These are phyloP conservation scores for Hucho hucho DNA, from an alignment of 2,113 vertebrate species.

Conservation along the genomic window DNA sequence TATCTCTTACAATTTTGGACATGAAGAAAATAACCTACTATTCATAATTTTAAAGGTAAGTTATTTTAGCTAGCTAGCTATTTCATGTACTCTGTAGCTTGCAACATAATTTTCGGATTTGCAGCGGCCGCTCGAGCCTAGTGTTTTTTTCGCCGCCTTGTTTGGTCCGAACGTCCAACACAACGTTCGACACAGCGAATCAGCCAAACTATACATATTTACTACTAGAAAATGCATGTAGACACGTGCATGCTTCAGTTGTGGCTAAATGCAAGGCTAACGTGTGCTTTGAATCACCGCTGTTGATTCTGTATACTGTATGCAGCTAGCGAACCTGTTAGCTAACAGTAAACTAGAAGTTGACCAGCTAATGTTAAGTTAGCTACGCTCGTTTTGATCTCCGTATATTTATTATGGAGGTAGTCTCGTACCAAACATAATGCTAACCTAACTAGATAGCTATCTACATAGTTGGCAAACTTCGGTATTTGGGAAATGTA, in stretches of 20 bases:
- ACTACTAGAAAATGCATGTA: too few species aligned
- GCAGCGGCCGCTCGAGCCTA: background rate
- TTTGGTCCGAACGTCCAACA: background rate
- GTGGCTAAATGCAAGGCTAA: background rate
- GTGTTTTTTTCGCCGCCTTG: background rate
- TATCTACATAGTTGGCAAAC: too few species aligned
- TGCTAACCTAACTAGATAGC: too few species aligned
- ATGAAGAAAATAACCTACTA: conserved; percentile 79
- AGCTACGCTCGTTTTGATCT: too few species aligned
- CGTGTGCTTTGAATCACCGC: background rate
- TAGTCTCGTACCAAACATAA: too few species aligned
- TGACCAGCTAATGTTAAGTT: too few species aligned
- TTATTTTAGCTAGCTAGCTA: background rate
- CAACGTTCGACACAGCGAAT: too few species aligned
- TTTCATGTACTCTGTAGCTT: background rate
- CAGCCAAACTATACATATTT: too few species aligned
- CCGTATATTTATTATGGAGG: too few species aligned
- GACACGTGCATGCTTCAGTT: too few species aligned
- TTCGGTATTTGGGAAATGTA: too few species aligned
- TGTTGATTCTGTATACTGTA: background rate
- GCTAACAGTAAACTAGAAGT: too few species aligned
- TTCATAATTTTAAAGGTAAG: conserved; percentile 78
- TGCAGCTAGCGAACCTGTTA: background rate
- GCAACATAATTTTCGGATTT: background rate
- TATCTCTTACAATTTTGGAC: conserved; percentile 68